Evolutionary conservation across 2,113 vertebrate species (phyloP), one percentile per base, ranked within the genome.

Genomic region (Microcebus ravelobensis): DNA sequence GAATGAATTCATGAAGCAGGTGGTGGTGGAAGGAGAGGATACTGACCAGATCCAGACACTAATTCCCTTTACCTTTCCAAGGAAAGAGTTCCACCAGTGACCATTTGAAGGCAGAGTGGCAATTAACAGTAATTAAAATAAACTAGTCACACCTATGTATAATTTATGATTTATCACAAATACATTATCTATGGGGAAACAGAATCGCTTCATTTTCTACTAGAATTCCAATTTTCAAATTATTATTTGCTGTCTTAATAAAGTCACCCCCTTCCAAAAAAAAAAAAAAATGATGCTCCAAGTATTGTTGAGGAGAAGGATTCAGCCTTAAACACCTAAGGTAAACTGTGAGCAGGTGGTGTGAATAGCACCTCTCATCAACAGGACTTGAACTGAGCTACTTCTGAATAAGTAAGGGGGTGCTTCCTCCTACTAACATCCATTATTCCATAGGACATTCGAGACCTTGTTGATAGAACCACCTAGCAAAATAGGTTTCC

Each of bases 141-240:
- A 88, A 88, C 83, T 59, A 83, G 23, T 89, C 55, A 74, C 27
- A 94, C 55, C 61, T 87, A 68, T 48, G 65, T 20, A 27, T 6
- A 67, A 90, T 71, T 87, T 70, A 59, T 91, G 63, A 90, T 90
- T 91, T 89, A 93, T 92, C 61, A 36, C 15, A 63, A 93, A 87
- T 76, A 86, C 8, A 36, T 70, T 52, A 59, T 77, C 34, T 18
- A 21, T 20, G 15, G 12, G 29, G 82, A 96, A 84, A 87, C 9
- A 52, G 11, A 94, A 95, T 11, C 67, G 18, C 42, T 73, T 95
- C 31, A 52, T 87, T 85, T 96, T 85, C 73, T 59, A 57, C 79
- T 71, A 15, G 25, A 52, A 91, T 93, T 95, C 82, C 45, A 48
- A 29, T 20, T 92, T 23, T 6, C 34, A 89, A 91, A 68, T 74